Conservation (phyloP, 2,888 invertebrate genomes). For the Lissocephala sabroskyi region DNA sequence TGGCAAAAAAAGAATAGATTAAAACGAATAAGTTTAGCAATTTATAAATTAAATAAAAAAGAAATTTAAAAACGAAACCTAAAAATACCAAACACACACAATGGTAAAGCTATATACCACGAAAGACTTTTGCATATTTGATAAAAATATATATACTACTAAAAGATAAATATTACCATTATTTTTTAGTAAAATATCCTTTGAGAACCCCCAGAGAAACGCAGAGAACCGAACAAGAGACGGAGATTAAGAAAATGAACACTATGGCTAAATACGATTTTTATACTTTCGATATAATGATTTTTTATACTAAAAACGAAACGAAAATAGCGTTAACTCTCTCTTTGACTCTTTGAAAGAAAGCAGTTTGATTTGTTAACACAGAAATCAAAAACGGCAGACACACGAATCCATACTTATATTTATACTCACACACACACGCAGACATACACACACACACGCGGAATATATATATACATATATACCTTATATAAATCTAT, state of each 20-base stretch:
- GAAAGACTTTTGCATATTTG: too few species aligned
- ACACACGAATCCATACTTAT: constrained; percentile 21
- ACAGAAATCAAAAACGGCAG: background rate
- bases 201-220: constrained; percentile 10
- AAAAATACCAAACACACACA: constrained; percentile 15
- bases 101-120: constrained; percentile 22
- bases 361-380: too few species aligned
- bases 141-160: constrained; percentile 1
- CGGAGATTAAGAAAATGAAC: constrained; percentile 25
- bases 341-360: constrained; percentile 4
- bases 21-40: constrained; percentile 10
- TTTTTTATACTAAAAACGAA: constrained; percentile 57
- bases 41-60: constrained; percentile 5
- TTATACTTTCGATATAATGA: constrained; percentile 67
- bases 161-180: constrained; percentile 19
- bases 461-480: constrained; percentile 11
- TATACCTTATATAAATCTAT: constrained; percentile 29
- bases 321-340: constrained; percentile 16
- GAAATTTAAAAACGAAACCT: constrained; percentile 8
- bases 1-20: constrained; percentile 9
- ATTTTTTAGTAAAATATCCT: constrained; percentile 15
- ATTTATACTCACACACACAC: constrained; percentile 27
- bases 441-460: constrained; percentile 7
- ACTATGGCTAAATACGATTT: constrained; percentile 58
- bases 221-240: constrained; percentile 14